Base-by-base conservation (phyloP, 2,888 invertebrate species). In the Tetheella fluctuosa region DNA sequence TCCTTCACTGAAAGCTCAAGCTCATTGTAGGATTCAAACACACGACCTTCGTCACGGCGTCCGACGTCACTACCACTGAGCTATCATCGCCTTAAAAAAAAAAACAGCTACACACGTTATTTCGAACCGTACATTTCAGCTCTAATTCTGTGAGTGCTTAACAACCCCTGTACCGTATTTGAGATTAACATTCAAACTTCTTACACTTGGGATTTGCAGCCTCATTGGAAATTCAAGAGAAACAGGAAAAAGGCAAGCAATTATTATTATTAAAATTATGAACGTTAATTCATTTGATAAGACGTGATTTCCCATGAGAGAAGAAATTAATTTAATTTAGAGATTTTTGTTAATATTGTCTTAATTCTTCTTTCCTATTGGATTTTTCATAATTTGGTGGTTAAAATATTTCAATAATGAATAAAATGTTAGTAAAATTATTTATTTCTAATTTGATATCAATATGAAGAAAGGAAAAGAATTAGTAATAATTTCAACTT, bases 61-160 rank as follows among this genome's bases (percentile, higher is more conserved):
- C n/a, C n/a, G n/a, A n/a, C n/a, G n/a, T n/a, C n/a, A n/a, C n/a
- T n/a, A n/a, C n/a, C n/a, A n/a, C n/a, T n/a, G n/a, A n/a, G n/a
- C n/a, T n/a, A n/a, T n/a, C n/a, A n/a, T n/a, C n/a, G n/a, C n/a
- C n/a, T n/a, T 13, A 34, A 13, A 34, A 34, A 34, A 13, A 13
- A 34, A 34, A 34, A 34, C 68, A 64, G 65, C 64, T 62, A 25
- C 48, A 28, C 17, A 54, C 56, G 37, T 54, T 52, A 63, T 64
- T 42, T 57, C 30, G 48, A 57, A 52, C 60, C 60, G 60, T 71
- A 61, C 63, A 28, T 71, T 72, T 60, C 63, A 59, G 52, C 61
- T 69, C 64, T 65, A 72, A 72, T 72, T 63, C 58, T 63, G 23
- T 52, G 25, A 64, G 62, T 64, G 42, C 34, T 68, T 60, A 60